Conservation (phyloP, 2,888 invertebrate species). For the Ophioninae sp. region DNA sequence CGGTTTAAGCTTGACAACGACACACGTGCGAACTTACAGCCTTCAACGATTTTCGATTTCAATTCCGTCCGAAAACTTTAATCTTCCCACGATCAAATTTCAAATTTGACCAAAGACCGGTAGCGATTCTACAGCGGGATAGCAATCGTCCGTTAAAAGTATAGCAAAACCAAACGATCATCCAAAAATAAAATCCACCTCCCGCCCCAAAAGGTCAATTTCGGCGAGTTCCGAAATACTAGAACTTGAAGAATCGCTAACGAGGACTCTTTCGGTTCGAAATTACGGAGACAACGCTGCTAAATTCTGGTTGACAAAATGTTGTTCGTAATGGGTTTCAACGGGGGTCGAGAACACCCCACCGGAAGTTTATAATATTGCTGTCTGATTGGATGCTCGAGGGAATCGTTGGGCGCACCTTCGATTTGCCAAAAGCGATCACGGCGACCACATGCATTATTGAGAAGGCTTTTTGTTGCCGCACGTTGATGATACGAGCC, state of each 20-base stretch:
- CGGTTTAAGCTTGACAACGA: no score
- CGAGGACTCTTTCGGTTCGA: neutral
- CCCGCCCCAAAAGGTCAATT: neutral
- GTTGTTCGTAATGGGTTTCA: neutral
- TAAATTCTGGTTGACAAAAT: neutral
- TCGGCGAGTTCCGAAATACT: neutral
- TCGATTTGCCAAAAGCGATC: constrained; percentile 36
- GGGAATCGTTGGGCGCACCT: constrained; percentile 40
- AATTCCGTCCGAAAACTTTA: no score
- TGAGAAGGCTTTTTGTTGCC: constrained; percentile 1
- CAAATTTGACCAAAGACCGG: no score
- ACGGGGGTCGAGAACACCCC: neutral
- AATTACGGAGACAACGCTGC: neutral
- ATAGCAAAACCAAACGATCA: neutral
- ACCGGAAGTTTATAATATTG: constrained; percentile 23
- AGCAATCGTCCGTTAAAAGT: no score
- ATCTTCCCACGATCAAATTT: no score
- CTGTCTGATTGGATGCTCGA: neutral
- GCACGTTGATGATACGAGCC: neutral
- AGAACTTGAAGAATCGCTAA: neutral
- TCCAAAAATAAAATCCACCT: neutral
- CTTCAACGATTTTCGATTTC: no score
- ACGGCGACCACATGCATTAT: neutral
- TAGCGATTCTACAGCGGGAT: no score
- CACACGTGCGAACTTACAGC: no score